Percentiles rank a stretch among this genome's conserved stretches.
Conservation (phyloP, 2,888 invertebrate species). For the Tipula vernalis region DNA sequence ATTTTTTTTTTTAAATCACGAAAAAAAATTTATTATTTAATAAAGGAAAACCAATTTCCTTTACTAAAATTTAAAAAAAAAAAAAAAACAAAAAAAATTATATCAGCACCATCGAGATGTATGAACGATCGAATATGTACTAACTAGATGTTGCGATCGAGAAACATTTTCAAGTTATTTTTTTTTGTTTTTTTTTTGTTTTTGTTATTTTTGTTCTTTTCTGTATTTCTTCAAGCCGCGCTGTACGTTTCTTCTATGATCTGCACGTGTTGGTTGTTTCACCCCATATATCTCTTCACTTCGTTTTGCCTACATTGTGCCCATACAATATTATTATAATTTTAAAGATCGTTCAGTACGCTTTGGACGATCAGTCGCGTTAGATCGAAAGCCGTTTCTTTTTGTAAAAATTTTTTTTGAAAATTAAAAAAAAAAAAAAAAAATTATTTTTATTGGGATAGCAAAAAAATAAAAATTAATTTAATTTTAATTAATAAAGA, state of each 20-base stretch:
- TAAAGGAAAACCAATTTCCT: not conserved
- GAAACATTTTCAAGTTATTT: slow-evolving; percentile 12
- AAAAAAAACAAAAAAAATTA: not conserved
- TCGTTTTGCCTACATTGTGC: not conserved
- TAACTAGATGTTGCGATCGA: slow-evolving; percentile 24
- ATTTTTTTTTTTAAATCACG: not conserved
- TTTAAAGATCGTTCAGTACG: slow-evolving; percentile 27
- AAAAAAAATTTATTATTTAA: not conserved
- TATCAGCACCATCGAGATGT: slow-evolving; percentile 7
- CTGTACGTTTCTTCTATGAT: slow-evolving; percentile 5
- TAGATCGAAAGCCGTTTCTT: slow-evolving; percentile 25
- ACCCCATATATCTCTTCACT: slow-evolving; percentile 4
- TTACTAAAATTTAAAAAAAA: not conserved
- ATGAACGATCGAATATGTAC: slow-evolving; percentile 31
- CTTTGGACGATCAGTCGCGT: slow-evolving; percentile 33
- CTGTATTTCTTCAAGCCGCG: not conserved
- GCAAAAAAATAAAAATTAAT: not conserved
- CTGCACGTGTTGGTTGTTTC: slow-evolving; percentile 6
- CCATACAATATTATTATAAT: not conserved
- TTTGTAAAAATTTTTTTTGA: not conserved
- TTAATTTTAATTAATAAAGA: slow-evolving; percentile 7
- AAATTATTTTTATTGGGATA: not conserved
- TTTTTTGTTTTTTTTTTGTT: too few species aligned
- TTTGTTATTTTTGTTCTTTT: not conserved
- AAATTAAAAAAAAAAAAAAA: not conserved